A percentile compares a stretch with the other conserved stretches of the same genome.
Evolutionary conservation across 2,888 invertebrate genomes (phyloP).

Genomic region (Fabriciana adippe): DNA sequence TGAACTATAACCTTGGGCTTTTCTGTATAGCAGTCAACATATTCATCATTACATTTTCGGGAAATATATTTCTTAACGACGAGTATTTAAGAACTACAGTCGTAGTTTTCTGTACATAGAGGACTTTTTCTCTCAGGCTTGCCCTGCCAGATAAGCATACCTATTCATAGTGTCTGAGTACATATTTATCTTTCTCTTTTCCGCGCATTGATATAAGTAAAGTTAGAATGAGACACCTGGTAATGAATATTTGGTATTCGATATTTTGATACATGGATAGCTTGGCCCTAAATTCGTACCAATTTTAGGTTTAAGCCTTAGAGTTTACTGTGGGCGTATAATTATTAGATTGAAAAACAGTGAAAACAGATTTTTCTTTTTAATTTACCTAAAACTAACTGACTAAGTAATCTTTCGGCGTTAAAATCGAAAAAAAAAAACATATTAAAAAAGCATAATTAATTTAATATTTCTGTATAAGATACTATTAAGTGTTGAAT

Average conservation of each 20-base stretch:
- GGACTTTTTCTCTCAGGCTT: slow-evolving; percentile 22
- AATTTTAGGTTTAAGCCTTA: background rate
- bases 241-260: slow-evolving; percentile 22
- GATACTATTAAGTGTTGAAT: too few species aligned
- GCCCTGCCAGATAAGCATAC: slow-evolving; percentile 22
- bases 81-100: slow-evolving; percentile 12
- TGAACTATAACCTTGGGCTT: slow-evolving; percentile 7
- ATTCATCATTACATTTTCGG: slow-evolving; percentile 3
- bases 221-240: slow-evolving; percentile 10
- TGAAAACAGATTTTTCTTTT: too few species aligned
- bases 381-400: too few species aligned
- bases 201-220: background rate
- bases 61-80: slow-evolving; percentile 7
- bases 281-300: slow-evolving; percentile 17
- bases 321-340: too few species aligned
- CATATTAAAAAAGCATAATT: too few species aligned
- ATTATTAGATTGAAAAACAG: too few species aligned
- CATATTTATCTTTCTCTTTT: slow-evolving; percentile 24
- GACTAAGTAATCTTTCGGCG: too few species aligned
- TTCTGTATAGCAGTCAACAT: slow-evolving; percentile 15
- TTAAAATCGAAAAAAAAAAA: too few species aligned
- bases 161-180: slow-evolving; percentile 18
- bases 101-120: background rate
- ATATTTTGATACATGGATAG: slow-evolving; percentile 22
- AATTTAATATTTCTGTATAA: too few species aligned